These are phyloP conservation scores for Eupelmus urozonus DNA, from an alignment of 2,888 invertebrate species.

Conservation along the genomic window DNA sequence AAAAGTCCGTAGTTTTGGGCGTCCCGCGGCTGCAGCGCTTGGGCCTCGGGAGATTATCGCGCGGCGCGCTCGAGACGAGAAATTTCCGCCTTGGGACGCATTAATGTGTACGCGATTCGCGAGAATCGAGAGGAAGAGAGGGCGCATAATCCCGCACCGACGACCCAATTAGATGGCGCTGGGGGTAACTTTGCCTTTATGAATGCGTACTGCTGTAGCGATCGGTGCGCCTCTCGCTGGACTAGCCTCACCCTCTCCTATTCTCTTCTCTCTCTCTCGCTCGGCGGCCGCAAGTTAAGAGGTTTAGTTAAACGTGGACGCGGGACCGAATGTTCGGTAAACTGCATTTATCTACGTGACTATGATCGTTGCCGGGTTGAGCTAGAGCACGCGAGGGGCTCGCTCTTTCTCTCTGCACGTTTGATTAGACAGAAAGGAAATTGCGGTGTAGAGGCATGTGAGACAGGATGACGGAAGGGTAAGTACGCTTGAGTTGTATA, in stretches of 20 bases:
- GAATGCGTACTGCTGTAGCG: too few species aligned
- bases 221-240: neutral
- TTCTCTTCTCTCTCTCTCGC: too few species aligned
- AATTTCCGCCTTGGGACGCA: constrained; percentile 55
- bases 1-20: constrained; percentile 28
- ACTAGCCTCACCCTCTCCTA: neutral
- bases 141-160: constrained; percentile 44
- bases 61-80: constrained; percentile 33
- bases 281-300: neutral
- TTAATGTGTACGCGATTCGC: constrained; percentile 56
- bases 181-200: constrained; percentile 20
- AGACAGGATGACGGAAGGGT: too few species aligned
- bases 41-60: constrained; percentile 41
- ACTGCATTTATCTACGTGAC: constrained; percentile 13
- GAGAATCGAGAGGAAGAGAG: constrained; percentile 44
- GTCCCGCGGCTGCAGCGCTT: constrained; percentile 3
- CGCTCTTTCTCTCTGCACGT: too few species aligned
- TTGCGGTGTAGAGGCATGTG: too few species aligned
- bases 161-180: constrained; percentile 52
- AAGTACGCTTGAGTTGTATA: too few species aligned
- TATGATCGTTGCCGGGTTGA: neutral
- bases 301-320: constrained; percentile 22
- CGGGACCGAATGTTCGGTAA: neutral
- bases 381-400: too few species aligned
- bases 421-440: too few species aligned